Base-by-base conservation (phyloP, 2,888 invertebrate species). In the Tanaodytes sp. region DNA sequence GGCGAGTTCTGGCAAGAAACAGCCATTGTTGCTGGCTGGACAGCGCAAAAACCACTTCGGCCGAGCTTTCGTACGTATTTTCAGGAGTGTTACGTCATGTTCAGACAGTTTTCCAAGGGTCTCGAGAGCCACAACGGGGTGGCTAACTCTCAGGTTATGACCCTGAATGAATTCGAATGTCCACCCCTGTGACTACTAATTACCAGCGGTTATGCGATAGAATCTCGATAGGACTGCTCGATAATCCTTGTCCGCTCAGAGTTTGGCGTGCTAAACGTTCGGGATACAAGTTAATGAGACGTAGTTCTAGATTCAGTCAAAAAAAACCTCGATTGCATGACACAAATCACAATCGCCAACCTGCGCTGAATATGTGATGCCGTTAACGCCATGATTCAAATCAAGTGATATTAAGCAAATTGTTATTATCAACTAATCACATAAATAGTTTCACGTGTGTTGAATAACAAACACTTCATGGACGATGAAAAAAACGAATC, bases 1-100 rank as follows among this genome's bases (percentile, higher is more conserved):
- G 73, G 73, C 63, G 57, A 73, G 74, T 72, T 73, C 58, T 67
- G 69, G 77, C 82, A 83, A 83, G 83, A 83, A 83, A 76, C 77
- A 75, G 79, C 80, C 82, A 82, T 83, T 83, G 82, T 82, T 82
- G 78, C 82, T 79, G 79, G 80, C 80, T 77, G 79, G 80, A 80
- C 81, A 81, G 75, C 75, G 77, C 83, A 83, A 83, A 83, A 83
- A 83, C 69, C 77, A 68, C 72, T 74, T 71, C 61, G 73, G 62
- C 66, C 54, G 73, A 67, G 76, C 73, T 74, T 73, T 69, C 72
- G 63, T 67, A 69, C 37, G 70, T 73, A 73, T 78, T 82, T 80
- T 80, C 80, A 79, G 76, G 82, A 82, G 81, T 81, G 83, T 83
- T 83, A 82, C 82, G 83, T 83, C 83, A 83, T 83, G 83, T 81